Evolutionary conservation across 2,113 vertebrate species (phyloP), one percentile per base, ranked within the genome.

Genomic region (Henicopernis longicauda): DNA sequence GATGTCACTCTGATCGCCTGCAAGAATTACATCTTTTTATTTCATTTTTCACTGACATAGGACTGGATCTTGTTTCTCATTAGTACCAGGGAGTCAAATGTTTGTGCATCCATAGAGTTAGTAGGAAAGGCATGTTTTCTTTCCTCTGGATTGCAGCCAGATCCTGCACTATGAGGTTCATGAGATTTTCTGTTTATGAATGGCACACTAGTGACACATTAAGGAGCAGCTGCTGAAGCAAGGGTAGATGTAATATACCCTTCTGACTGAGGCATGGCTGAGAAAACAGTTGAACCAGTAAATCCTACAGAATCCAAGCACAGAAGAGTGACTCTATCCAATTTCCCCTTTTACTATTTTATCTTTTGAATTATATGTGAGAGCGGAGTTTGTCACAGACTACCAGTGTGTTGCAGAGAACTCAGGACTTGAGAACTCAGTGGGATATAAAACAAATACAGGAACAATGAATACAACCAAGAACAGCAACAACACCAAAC

Each of bases 281-380:
- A 89, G 77, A 59, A 95, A 96, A 94, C 50, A 96, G 74, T 88
- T 80, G 77, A 92, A 80, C 47, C 71, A 82, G 45, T 91, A 94
- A 96, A 96, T 95, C 73, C 84, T 87, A 42, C 82, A 82, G 88
- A 90, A 96, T 82, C 63, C 71, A 94, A 93, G 45, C 86, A 86
- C 7, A 86, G 71, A 91, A 93, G n/a, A 95, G 12, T 83, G 79
- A 84, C 58, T 95, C 36, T 42, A 82, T 67, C 80, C 52, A 91
- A 78, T 93, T 97, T 93, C 70, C 44, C 13, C 59, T 77, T 95
- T 96, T 90, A 93, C 55, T 82, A 45, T 94, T 96, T 94, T 91
- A 84, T 91, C 93, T 89, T 97, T 77, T 80, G 86, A 94, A 77
- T 96, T 88, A 57, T 57, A 50, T 89, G 82, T 84, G 89, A 90